Conservation (phyloP, 2,888 invertebrate species). For the Protonemura montana region DNA sequence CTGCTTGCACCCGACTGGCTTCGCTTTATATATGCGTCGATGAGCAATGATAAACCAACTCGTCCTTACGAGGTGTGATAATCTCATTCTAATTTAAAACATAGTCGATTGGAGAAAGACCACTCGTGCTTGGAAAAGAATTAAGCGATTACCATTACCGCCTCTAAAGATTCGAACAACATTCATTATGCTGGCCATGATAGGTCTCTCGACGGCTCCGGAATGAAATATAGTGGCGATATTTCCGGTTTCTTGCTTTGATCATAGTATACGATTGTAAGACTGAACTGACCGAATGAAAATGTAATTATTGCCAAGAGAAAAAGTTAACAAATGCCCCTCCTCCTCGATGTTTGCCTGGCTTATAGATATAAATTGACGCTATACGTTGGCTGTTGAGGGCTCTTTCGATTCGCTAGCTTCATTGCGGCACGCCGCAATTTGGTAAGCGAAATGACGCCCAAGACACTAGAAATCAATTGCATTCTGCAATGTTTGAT, state of each 20-base stretch:
- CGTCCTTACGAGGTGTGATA: background rate
- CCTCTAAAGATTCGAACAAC: background rate
- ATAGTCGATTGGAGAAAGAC: background rate
- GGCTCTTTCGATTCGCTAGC: background rate
- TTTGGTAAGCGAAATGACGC: background rate
- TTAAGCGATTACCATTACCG: background rate
- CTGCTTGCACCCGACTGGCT: background rate
- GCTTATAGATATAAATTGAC: background rate
- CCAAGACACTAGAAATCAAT: background rate
- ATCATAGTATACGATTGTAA: background rate
- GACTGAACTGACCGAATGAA: background rate
- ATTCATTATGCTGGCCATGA: background rate
- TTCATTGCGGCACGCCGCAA: background rate
- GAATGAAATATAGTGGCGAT: background rate
- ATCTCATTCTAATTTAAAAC: background rate
- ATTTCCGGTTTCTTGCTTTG: conserved; percentile 12
- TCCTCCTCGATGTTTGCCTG: background rate
- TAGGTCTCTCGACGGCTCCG: background rate
- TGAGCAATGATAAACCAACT: background rate
- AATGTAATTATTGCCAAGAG: background rate
- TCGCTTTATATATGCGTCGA: background rate
- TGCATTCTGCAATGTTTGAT: background rate
- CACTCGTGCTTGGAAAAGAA: background rate
- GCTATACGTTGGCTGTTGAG: background rate
- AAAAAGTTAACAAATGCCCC: background rate